Base-by-base conservation (phyloP, 2,113 vertebrate species). In the Sorex araneus region DNA sequence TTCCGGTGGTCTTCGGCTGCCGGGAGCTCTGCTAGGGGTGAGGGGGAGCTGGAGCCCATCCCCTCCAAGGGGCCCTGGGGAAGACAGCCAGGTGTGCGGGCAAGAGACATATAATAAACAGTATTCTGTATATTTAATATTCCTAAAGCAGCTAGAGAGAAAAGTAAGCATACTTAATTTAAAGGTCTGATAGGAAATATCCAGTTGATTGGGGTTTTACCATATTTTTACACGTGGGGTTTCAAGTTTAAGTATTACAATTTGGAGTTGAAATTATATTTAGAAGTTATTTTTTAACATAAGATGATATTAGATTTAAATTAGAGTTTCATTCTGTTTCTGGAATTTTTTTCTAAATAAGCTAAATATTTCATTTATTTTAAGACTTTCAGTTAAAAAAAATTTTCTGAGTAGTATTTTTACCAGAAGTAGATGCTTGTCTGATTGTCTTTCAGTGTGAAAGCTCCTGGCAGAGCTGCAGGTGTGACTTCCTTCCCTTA, bases 141-240 rank as follows among this genome's bases (percentile, higher is more conserved):
- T 25, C 21, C 19, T 60, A 73, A 83, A 86, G 74, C 34, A 80
- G 19, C 23, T 16, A 50, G 16, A 18, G 3, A 25, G 45, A 30
- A 45, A 27, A 75, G 4, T 60, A 54, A 84, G 13, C 67, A 91
- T 10, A 87, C 4, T 50, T 40, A 36, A 64, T 32, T 27, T 47
- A 79, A 93, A 91, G 11, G 63, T 34, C 43, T 75, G 32, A 74
- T 76, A 32, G 45, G 40, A 84, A 84, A 57, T 28, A 87, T 32
- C 0, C 9, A 50, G 2, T 27, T 84, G 12, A 36, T 10, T 47
- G 60, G 18, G 2, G 18, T 92, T 94, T 71, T 34, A 34, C 9
- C 27, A 0, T 60, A 32, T 1, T 34, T 78, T 75, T n/a, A 69
- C 47, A 23, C 3, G 0, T 6, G 36, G 9, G 12, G 15, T 8